Evolutionary conservation across 2,888 invertebrate genomes (phyloP).

Genomic region (Rhodophaea formosa): DNA sequence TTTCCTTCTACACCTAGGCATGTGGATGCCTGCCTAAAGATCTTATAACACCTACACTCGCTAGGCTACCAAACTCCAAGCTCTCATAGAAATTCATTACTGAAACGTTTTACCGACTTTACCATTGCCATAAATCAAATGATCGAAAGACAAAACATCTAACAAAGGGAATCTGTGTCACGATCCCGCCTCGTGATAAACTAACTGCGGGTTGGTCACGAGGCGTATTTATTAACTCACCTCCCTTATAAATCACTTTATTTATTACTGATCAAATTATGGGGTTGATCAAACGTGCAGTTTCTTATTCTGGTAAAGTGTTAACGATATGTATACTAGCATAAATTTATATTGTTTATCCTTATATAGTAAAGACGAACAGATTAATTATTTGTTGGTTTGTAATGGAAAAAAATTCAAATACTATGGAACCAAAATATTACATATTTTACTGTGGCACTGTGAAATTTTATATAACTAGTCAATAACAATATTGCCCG

Average conservation of each 20-base stretch:
- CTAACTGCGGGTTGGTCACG: constrained; percentile 60
- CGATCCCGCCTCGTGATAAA: constrained; percentile 50
- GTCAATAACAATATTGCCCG: no score
- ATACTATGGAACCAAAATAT: no score
- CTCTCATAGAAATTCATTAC: constrained; percentile 50
- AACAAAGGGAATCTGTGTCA: constrained; percentile 42
- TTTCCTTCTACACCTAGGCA: no score
- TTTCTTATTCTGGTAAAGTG: not conserved
- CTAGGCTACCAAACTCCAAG: not conserved
- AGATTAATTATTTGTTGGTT: no score
- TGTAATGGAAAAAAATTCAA: no score
- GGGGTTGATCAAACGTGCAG: constrained; percentile 34
- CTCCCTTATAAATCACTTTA: constrained; percentile 55
- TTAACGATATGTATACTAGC: no score
- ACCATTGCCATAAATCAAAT: constrained; percentile 54
- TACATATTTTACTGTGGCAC: no score
- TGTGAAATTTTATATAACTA: no score
- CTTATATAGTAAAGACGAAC: no score
- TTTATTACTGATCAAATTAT: constrained; percentile 52
- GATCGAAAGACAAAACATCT: constrained; percentile 41
- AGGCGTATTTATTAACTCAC: constrained; percentile 63
- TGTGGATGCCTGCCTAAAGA: no score
- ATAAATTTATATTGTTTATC: no score
- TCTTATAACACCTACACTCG: no score
- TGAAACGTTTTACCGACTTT: constrained; percentile 34